phyloP scores from a whole-genome alignment of 1,140 invertebrate genomes.

The Philotrypesis tridentata region DNA sequence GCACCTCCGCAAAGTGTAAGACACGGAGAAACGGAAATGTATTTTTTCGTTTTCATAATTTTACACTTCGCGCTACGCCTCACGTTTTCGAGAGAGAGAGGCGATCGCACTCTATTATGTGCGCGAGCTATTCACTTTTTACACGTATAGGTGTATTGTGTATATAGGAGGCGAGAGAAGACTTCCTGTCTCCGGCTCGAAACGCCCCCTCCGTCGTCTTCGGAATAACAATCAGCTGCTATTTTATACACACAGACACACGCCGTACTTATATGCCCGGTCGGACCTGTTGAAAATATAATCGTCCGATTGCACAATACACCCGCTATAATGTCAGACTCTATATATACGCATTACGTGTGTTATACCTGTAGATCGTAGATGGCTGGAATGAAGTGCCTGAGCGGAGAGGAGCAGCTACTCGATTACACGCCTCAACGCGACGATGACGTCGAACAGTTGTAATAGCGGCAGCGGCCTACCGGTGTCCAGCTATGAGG shows the following conservation, averaged over 20 bases:
- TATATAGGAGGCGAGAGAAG: not conserved
- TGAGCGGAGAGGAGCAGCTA: constrained; percentile 2
- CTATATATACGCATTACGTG: too few relatives aligned
- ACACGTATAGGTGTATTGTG: not conserved
- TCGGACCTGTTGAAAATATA: too few relatives aligned
- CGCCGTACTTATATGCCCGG: not conserved
- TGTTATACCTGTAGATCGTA: not conserved
- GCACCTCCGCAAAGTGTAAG: not conserved
- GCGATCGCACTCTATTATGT: too few relatives aligned
- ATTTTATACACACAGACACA: too few relatives aligned
- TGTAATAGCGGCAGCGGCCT: constrained; percentile 53
- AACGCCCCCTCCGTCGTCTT: not conserved
- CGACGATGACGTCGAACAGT: constrained; percentile 73
- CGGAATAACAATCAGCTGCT: not conserved
- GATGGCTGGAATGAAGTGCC: constrained; percentile 43
- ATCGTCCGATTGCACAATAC: too few relatives aligned
- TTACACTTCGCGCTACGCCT: not conserved
- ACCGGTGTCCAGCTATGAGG: constrained; percentile 75
- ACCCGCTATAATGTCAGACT: too few relatives aligned
- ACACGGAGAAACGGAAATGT: not conserved
- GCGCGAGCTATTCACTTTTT: too few relatives aligned
- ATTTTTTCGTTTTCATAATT: not conserved
- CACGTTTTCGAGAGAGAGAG: too few relatives aligned
- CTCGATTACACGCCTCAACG: too few relatives aligned
- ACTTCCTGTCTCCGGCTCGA: not conserved